These are phyloP conservation scores for Microplitis demolitor DNA, from an alignment of 1,140 invertebrate genomes.

Conservation along the genomic window DNA sequence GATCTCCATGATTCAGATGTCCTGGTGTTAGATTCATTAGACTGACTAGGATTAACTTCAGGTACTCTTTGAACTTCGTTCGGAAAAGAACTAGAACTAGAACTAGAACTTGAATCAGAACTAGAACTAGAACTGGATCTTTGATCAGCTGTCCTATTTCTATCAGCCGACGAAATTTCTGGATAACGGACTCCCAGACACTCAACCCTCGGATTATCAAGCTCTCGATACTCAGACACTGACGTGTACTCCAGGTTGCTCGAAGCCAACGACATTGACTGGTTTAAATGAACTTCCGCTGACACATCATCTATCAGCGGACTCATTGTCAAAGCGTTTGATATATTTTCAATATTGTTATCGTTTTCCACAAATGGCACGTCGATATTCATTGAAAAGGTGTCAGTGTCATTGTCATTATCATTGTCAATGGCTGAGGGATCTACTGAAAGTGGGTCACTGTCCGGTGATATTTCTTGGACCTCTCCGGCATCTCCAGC, in stretches of 20 bases:
- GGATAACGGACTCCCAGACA: too few relatives aligned
- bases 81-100: not conserved
- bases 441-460: not conserved
- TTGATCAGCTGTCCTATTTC: too few relatives aligned
- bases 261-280: too few relatives aligned
- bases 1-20: slow-evolving; percentile 4
- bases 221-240: too few relatives aligned
- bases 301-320: not conserved
- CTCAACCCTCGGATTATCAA: too few relatives aligned
- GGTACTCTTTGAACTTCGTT: slow-evolving; percentile 28
- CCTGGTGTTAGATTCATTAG: not conserved
- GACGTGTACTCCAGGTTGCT: too few relatives aligned
- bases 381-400: slow-evolving; percentile 11
- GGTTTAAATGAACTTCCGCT: not conserved
- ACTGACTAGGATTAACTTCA: slow-evolving; percentile 13
- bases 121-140: not conserved
- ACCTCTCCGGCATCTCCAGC: not conserved
- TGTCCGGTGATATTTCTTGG: slow-evolving; percentile 3
- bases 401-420: not conserved
- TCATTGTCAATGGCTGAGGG: slow-evolving; percentile 8
- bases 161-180: too few relatives aligned
- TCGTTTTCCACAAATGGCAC: slow-evolving; percentile 12
- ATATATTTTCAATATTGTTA: not conserved
- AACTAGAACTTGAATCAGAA: not conserved
- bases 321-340: not conserved